These are phyloP conservation scores for Drosophila ezoana DNA, from an alignment of 2,888 invertebrate species.

Conservation along the genomic window DNA sequence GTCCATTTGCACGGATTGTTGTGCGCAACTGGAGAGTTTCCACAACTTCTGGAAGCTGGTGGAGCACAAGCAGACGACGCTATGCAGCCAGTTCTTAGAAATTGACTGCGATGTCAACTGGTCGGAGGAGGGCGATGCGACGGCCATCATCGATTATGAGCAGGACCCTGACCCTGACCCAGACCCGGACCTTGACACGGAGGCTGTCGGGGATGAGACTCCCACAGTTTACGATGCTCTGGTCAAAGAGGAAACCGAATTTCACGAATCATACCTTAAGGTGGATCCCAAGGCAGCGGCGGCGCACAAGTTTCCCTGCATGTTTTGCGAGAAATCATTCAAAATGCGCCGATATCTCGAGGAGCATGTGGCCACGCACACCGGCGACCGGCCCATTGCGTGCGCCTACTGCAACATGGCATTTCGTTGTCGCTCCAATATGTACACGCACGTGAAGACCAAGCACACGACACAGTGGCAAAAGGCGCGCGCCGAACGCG, in stretches of 20 bases:
- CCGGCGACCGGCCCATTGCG: constrained; percentile 67
- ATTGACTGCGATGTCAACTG: constrained; percentile 73
- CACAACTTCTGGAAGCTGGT: constrained; percentile 71
- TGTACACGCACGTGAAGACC: constrained; percentile 72
- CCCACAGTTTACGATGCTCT: constrained; percentile 28
- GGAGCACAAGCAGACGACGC: constrained; percentile 69
- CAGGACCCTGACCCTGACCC: constrained; percentile 49
- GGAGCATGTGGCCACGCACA: constrained; percentile 72
- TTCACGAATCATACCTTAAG: constrained; percentile 52
- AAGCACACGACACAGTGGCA: constrained; percentile 68
- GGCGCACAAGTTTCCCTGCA: constrained; percentile 66
- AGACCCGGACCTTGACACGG: constrained; percentile 43
- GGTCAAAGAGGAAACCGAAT: constrained; percentile 51
- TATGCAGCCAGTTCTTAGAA: constrained; percentile 65
- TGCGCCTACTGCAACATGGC: constrained; percentile 71
- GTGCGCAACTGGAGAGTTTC: constrained; percentile 66
- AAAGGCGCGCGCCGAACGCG: constrained; percentile 71
- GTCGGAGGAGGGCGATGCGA: constrained; percentile 57
- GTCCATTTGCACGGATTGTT: constrained; percentile 65
- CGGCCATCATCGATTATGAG: constrained; percentile 24
- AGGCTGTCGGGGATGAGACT: constrained; percentile 22
- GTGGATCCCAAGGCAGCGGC: constrained; percentile 36
- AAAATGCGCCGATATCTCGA: constrained; percentile 76
- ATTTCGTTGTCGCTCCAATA: constrained; percentile 74
- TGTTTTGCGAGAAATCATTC: constrained; percentile 77